Base-by-base conservation (phyloP, 92 coral and sea anemone genomes). In the Anthopleura xanthogrammica region DNA sequence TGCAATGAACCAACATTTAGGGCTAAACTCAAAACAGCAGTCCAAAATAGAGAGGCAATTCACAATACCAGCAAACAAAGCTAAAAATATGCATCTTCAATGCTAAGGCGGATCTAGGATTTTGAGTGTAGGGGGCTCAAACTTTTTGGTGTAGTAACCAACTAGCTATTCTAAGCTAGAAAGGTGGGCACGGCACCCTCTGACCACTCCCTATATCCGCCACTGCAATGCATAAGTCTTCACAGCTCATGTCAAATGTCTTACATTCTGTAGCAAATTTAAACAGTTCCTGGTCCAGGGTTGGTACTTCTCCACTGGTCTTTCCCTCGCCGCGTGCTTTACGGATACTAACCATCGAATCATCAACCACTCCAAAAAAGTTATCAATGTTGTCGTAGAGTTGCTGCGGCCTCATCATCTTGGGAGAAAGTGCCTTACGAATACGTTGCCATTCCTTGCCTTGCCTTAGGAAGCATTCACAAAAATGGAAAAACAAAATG, bases 331-430 rank as follows among this genome's bases (percentile, higher is more conserved):
- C 86, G 3, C 87, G 82, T 60, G 81, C 82, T 42, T 64, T 40
- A 11, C 36, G 76, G 23, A 84, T 76, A 24, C 82, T 62, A 19
- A 41, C 43, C 41, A 84, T 24, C 4, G 87, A 82, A 77, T 84
- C 87, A 40, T 78, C 82, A 48, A 78, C 87, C 29, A 84, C 87
- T 12, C 23, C 82, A 77, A 77, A 41, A 3, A 84, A 84, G 39
- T 77, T 65, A 39, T 46, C 75, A 54, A 84, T 78, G 52, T 84
- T 84, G 76, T 77, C 87, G 19, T 84, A 40, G 17, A 84, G 87
- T 54, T 84, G 83, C 72, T 56, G 57, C 46, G 87, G 87, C 52
- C 87, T 75, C 87, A 84, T n/a, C 87, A 84, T 84, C 57, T 84
- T 84, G 13, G 87, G 58, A 13, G 82, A 75, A 3, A 84, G 57